Base-by-base conservation (phyloP, 2,888 invertebrate species). In the Gisinianus flammeolus region DNA sequence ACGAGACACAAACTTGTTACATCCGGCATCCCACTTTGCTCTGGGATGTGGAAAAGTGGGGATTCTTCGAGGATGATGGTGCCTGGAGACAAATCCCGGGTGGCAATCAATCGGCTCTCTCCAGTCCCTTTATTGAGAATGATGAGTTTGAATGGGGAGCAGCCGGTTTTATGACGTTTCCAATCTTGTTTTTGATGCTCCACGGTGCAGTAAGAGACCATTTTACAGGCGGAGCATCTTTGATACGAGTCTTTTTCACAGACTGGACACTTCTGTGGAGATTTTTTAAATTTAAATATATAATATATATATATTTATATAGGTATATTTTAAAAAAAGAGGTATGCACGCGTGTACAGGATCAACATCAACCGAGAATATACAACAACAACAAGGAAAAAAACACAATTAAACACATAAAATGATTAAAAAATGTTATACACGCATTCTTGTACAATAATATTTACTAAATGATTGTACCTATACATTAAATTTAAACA, bases 171-270 rank as follows among this genome's bases (percentile, higher is more conserved):
- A 66, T 79, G 79, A 64, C 33, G 31, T 64, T 75, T 79, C 79
- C 79, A 79, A 52, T 79, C 62, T 28, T 69, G 69, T 26, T 64
- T 74, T 66, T 79, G 79, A 75, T 79, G 79, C 16, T 79, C 75
- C 16, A 75, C 69, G 30, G 75, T 75, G 62, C 79, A 79, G 44
- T 79, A 79, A 68, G 58, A 75, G 22, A 79, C 66, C n/a, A 30
- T 70, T 44, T 62, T 56, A 70, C 79, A 79, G 56, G 66, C 75
- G 28, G 74, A 52, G 69, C 79, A 79, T 31, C 33, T 68, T 75
- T 79, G 74, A 58, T 70, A 6, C 44, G 44, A 6, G 6, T 44
- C 44, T 44, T 44, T 44, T 10, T 6, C 6, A 44, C 44, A 44
- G 16, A 44, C 44, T 6, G 44, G 8, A 44, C 44, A 44, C 44